Percentiles rank a stretch among this genome's conserved stretches.
These are phyloP conservation scores for Falco punctatus DNA, from an alignment of 2,113 vertebrate genomes.

Conservation along the genomic window DNA sequence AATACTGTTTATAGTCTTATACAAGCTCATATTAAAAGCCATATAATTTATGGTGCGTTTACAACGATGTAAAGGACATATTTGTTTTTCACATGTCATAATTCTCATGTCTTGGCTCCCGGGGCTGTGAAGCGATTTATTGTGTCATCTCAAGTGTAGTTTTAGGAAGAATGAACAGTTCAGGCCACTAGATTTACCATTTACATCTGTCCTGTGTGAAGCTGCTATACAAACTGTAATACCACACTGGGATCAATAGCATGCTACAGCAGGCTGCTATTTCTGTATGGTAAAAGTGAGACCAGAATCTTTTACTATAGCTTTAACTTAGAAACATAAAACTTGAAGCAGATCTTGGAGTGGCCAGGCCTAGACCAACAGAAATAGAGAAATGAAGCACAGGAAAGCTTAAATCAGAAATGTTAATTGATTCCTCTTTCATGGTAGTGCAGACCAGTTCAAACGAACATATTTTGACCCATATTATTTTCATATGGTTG, in stretches of 20 bases:
- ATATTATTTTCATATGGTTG: not conserved
- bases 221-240: not conserved
- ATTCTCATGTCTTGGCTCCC: constrained; percentile 39
- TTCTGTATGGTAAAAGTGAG: not conserved
- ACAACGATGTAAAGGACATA: not conserved
- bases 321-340: not conserved
- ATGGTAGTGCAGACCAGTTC: not conserved
- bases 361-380: not conserved
- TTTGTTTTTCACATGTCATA: constrained; percentile 61
- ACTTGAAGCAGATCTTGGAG: not conserved
- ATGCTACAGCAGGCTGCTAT: not conserved
- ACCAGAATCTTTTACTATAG: not conserved
- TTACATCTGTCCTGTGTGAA: not conserved
- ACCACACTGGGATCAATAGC: not conserved
- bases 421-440: not conserved
- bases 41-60: constrained; percentile 59
- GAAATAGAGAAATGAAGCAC: not conserved
- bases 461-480: not conserved
- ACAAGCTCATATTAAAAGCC: constrained; percentile 35
- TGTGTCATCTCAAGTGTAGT: constrained; percentile 61
- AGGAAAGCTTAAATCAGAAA: not conserved
- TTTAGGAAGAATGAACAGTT: constrained; percentile 40
- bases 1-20: constrained; percentile 43
- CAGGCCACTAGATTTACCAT: constrained; percentile 15
- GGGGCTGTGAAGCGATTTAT: constrained; percentile 55